Evolutionary conservation across 2,113 vertebrate species (phyloP), one percentile per base, ranked within the genome.

Genomic region (Toxotes jaculatrix): DNA sequence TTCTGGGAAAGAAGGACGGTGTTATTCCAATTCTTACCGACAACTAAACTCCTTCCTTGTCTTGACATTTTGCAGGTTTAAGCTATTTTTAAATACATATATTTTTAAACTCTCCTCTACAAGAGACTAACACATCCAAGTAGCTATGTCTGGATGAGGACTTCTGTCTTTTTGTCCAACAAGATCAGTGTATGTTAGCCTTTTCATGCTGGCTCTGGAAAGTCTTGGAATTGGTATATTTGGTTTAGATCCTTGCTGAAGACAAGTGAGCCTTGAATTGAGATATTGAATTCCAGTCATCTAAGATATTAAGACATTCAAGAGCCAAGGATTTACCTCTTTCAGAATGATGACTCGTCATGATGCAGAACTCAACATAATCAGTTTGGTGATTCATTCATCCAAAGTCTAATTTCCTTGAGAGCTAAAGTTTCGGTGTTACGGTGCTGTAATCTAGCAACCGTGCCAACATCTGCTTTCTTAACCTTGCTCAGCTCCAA

Each of bases 141-240:
- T 11, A 71, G 49, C 53, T 51, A 64, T 84, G 77, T 78, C 57
- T 84, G 65, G 73, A 84, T 75, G 40, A 40, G 9, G 78, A 61
- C 36, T 38, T 82, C 64, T 56, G 62, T 68, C 17, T 56, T 61
- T 65, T 67, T 14, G 17, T 59, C 62, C 23, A 67, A 69, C 21
- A 27, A 49, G 21, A 55, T 19, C 42, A 77, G 27, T 27, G 40
- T 12, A 43, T 75, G 60, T 77, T 21, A 53, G 45, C 38, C 12
- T 79, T 59, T 40, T 49, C 40, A 32, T 74, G 53, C 21, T 10
- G 19, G 10, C 69, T 61, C 59, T 65, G 27, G 32, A 70, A 66
- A 62, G 76, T 66, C 66, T 1, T 78, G 62, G 67, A 57, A 67
- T 40, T 7, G 4, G 11, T 43, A 2, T 38, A 1, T 63, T 69